Base-by-base conservation (phyloP, 2,113 vertebrate species). In the Pipra filicauda region DNA sequence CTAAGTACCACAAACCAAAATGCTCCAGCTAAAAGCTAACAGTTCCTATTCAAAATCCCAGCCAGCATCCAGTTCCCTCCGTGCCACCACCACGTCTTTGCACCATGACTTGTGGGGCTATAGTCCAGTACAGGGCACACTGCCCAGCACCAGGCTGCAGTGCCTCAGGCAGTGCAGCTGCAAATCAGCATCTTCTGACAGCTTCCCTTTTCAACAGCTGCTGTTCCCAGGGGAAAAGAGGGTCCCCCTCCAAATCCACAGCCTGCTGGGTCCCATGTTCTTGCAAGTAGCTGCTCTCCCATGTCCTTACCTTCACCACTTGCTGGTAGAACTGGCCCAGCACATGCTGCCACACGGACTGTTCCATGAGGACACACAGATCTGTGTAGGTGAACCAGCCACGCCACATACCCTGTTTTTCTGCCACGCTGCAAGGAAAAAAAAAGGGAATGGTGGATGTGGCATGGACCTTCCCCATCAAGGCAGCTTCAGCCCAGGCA, bases 351-450 rank as follows among this genome's bases (percentile, higher is more conserved):
- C 99, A 99, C 11, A 95, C 43, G 1, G 98, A 97, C 89, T 99
- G 99, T 94, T 99, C 99, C 97, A 99, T 97, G 65, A 99, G 98
- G 69, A 99, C 99, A 69, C 99, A 99, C 37, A 99, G 96, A 96
- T 99, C 99, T 1, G 99, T 99, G 97, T 99, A 99, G 41, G 99
- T 99, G 83, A 99, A 99, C 99, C 99, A 99, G 95, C 99, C 99
- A 3, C 99, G 98, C 95, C 97, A 98, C 91, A 98, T 95, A 9
- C 99, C 99, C 97, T 99, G 99, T 76, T 98, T 98, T 96, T 98
- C 98, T 5, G 99, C 99, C 89, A 99, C 98, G 24, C 99, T 99
- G 96, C 18, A 37, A 37, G 35, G 9, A 16, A 48, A 15, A 26
- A 49, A 12, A 73, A 46, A 31, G 1, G 15, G 30, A 71, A 84